Evolutionary conservation across 2,888 invertebrate genomes (phyloP), one percentile per base, ranked within the genome.

Genomic region (Sarcophaga carnaria): DNA sequence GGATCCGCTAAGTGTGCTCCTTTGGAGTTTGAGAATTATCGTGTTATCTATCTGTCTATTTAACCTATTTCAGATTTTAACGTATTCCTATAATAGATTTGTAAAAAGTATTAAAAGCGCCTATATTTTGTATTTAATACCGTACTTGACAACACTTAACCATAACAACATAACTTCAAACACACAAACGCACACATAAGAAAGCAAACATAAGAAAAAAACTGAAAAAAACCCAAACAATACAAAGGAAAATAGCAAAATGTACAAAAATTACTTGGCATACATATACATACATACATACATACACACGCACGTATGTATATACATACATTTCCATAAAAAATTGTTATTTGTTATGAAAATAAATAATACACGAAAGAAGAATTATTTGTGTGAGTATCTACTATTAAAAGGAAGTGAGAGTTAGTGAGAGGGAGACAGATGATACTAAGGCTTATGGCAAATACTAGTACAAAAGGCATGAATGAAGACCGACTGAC

Each of bases 201-300:
- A 66, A 62, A 76, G 8, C 54, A 60, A 47, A 14, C 14, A 54
- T 47, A 66, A 54, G 14, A 72, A 3, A 54, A 71, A 67, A 71
- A 45, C 49, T 59, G 20, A 6, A 77, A 4, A 45, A 71, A 71
- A 49, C 11, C 11, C 37, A 74, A 64, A 66, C 14, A 54, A 27
- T 11, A 27, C 25, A 70, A 59, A 66, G 47, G 11, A 79, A 82
- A 54, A 75, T 59, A 70, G 62, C 78, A 66, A 82, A 82, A 66
- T 82, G 82, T 74, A 75, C 82, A 82, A 59, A 71, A 37, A 47
- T 83, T 64, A 72, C 49, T 77, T 72, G 27, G 66, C 49, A 71
- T 60, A 72, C 37, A 77, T n/a, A 54, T 20, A 54, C 54, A 64
- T 0, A 22, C 14, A 64, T 0, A 22, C 14, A 4, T 49, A 27